Base-by-base conservation (phyloP, 2,113 vertebrate genomes). In the Scomber scombrus region DNA sequence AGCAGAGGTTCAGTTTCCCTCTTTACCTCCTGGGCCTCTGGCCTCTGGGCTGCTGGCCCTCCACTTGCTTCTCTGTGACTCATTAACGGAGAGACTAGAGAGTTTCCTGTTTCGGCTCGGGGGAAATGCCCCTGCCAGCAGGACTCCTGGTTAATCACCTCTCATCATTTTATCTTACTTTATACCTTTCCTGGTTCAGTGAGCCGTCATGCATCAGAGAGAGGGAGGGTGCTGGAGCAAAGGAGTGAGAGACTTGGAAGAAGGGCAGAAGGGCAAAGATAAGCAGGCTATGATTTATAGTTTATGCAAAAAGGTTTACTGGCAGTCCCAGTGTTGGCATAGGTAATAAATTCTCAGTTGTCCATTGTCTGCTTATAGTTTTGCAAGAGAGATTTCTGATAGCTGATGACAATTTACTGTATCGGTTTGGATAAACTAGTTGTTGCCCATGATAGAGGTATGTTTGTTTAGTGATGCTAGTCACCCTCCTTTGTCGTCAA, bases 61-160 rank as follows among this genome's bases (percentile, higher is more conserved):
- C 45, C 26, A 14, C 71, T 47, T 5, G 15, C 52, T 55, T 71
- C 64, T 81, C 81, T 86, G 83, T 89, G 87, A 89, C 81, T 91
- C 87, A 90, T 87, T 91, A 88, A 80, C 29, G 7, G 65, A 73
- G 26, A 74, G 73, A 81, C 58, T 21, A 55, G 46, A 82, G 62
- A 56, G 69, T 85, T 89, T 91, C 72, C 75, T 75, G 52, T 84
- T 85, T 84, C 77, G 43, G 67, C 58, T 81, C 54, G 3, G 34
- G 12, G 75, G 57, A 81, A 77, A 21, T 52, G 7, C 16, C 6
- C 47, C 40, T 46, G 54, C 58, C 63, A 71, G 34, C 55, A 69
- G 66, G 78, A 89, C 67, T 84, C 57, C 15, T 29, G 26, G 12
- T 79, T 88, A 82, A 87, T 86, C 76, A 66, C 61, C n/a, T 72